A percentile compares a stretch with the other conserved stretches of the same genome.
phyloP scores from a whole-genome alignment of 1,140 invertebrate genomes.

The Stratiolaelaps scimitus region DNA sequence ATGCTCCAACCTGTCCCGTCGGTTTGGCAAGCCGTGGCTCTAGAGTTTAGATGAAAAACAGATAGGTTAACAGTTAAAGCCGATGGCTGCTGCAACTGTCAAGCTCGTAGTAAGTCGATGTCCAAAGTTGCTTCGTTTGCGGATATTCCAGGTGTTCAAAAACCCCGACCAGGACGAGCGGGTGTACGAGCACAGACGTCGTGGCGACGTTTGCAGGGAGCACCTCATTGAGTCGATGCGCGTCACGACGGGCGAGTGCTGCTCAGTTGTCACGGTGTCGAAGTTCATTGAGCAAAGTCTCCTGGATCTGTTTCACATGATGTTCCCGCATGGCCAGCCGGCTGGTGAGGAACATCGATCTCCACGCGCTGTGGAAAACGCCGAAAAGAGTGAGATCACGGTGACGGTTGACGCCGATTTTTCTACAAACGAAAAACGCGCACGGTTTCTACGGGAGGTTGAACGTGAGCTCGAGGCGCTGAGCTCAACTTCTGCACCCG shows the following conservation, averaged over 20 bases:
- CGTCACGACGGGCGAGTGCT: constrained; percentile 5
- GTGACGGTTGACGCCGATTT: constrained; percentile 21
- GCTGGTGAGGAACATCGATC: background rate
- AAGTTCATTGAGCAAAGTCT: constrained; percentile 26
- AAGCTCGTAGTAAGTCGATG: too few relatives aligned
- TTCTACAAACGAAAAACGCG: background rate
- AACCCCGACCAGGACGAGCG: too few relatives aligned
- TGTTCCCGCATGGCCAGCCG: background rate
- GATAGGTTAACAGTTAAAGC: too few relatives aligned
- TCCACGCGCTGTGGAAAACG: background rate
- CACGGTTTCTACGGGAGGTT: background rate
- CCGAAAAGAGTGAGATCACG: background rate
- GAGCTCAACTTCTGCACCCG: background rate
- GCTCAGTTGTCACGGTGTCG: constrained; percentile 7
- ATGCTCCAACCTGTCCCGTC: too few relatives aligned
- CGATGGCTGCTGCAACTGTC: too few relatives aligned
- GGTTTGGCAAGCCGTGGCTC: too few relatives aligned
- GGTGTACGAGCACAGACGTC: too few relatives aligned
- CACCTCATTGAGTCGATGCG: too few relatives aligned
- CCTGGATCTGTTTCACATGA: constrained; percentile 15
- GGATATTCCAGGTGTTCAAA: too few relatives aligned
- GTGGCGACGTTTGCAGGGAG: too few relatives aligned
- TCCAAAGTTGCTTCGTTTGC: too few relatives aligned
- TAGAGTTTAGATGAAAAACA: too few relatives aligned
- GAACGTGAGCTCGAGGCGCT: background rate